Conservation (phyloP, 2,888 invertebrate species). For the Drosophila sordidapex region DNA sequence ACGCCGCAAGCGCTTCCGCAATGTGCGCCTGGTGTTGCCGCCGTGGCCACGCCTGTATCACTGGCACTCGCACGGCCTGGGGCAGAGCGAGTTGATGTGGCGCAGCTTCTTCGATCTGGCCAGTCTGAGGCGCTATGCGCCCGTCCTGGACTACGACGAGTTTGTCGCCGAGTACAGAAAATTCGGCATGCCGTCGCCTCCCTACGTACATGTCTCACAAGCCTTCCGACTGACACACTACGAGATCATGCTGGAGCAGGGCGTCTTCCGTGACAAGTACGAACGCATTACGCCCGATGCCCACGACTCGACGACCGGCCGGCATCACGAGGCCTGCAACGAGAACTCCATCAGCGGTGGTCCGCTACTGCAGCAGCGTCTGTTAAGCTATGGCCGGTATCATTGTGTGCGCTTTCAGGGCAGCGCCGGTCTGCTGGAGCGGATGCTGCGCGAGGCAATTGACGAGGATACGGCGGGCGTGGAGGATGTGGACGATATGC, state of each 20-base stretch:
- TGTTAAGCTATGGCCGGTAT: conserved; percentile 87
- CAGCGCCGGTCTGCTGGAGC: conserved; percentile 87
- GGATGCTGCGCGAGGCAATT: conserved; percentile 86
- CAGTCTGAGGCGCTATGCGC: conserved; percentile 90
- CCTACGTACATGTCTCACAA: conserved; percentile 88
- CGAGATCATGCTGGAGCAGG: conserved; percentile 92
- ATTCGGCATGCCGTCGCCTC: conserved; percentile 68
- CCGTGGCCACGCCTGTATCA: conserved; percentile 97
- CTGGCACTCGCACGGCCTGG: conserved; percentile 89
- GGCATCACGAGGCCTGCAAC: conserved; percentile 48
- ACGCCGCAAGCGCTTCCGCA: conserved; percentile 83
- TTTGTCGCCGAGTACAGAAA: conserved; percentile 88
- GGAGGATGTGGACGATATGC: conserved; percentile 67
- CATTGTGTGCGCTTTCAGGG: conserved; percentile 94
- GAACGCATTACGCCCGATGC: conserved; percentile 87
- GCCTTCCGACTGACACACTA: conserved; percentile 94
- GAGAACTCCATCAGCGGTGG: conserved; percentile 69
- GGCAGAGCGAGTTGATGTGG: conserved; percentile 91
- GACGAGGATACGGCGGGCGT: conserved; percentile 50
- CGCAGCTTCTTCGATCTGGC: conserved; percentile 92
- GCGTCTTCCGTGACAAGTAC: conserved; percentile 93
- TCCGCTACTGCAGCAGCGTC: conserved; percentile 92
- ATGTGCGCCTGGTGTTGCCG: conserved; percentile 92
- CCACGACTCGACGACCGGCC: conserved; percentile 81
- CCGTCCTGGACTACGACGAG: conserved; percentile 93